Evolutionary conservation across 2,797 vertebrate genomes (phyloP).

Genomic region (Mallotus villosus): DNA sequence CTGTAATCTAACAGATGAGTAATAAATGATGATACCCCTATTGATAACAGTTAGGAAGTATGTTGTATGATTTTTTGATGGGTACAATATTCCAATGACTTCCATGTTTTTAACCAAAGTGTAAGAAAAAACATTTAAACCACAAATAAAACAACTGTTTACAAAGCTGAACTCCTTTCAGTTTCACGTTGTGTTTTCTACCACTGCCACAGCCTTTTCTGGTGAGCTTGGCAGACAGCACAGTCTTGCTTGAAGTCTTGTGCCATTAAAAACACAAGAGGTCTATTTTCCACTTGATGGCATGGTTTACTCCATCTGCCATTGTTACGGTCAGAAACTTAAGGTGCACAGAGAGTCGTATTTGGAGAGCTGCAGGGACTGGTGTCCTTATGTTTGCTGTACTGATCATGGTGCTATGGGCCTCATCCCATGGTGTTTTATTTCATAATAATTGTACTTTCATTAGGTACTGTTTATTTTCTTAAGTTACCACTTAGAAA

Average conservation of each 20-base stretch:
- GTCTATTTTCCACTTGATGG: constrained; percentile 79
- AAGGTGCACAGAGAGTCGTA: constrained; percentile 61
- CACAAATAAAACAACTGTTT: background rate
- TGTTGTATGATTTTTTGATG: background rate
- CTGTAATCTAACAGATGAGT: too few species aligned
- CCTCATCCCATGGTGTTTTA: constrained; percentile 23
- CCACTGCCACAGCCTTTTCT: background rate
- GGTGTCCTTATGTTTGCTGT: constrained; percentile 55
- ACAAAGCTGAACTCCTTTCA: background rate
- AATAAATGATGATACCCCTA: too few species aligned
- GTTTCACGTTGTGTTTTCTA: background rate
- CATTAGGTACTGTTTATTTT: constrained; percentile 23
- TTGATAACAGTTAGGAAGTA: too few species aligned
- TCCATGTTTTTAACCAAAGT: background rate
- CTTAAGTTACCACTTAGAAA: background rate
- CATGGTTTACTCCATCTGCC: constrained; percentile 72
- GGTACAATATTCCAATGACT: background rate
- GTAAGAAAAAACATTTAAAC: background rate
- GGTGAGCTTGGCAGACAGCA: constrained; percentile 33
- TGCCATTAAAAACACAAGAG: constrained; percentile 71
- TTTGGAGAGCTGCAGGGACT: constrained; percentile 57
- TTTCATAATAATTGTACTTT: constrained; percentile 29
- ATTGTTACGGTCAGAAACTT: constrained; percentile 57
- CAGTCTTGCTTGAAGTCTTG: constrained; percentile 47
- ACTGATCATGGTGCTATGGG: constrained; percentile 47